These are phyloP conservation scores for Mustela nigripes DNA, from an alignment of 2,113 vertebrate genomes.

Conservation along the genomic window DNA sequence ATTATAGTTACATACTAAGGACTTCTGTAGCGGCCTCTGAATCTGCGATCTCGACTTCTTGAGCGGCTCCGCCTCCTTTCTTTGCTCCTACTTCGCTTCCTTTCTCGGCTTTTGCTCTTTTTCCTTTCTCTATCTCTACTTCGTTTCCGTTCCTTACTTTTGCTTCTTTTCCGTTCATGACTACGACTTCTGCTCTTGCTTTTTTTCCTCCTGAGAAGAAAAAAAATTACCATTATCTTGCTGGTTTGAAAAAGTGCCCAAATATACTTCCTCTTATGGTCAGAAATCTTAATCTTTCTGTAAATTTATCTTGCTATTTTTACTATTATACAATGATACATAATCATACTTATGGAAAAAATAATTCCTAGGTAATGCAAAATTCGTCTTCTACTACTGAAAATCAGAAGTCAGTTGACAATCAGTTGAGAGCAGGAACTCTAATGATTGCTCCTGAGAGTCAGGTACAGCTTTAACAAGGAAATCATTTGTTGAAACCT, in stretches of 20 bases:
- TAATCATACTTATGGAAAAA: slow-evolving; percentile 49
- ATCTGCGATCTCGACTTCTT: slow-evolving; percentile 93
- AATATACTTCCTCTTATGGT: slow-evolving; percentile 56
- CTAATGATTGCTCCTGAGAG: not conserved
- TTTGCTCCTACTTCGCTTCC: slow-evolving; percentile 93
- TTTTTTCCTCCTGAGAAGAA: slow-evolving; percentile 93
- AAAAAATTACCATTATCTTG: slow-evolving; percentile 1
- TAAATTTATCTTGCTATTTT: slow-evolving; percentile 29
- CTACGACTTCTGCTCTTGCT: slow-evolving; percentile 96
- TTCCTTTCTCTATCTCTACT: slow-evolving; percentile 93
- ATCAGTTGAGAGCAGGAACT: not conserved
- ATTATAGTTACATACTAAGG: slow-evolving; percentile 92
- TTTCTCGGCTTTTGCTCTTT: slow-evolving; percentile 94
- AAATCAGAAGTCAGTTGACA: not conserved
- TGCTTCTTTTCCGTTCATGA: slow-evolving; percentile 93
- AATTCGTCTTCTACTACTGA: slow-evolving; percentile 10
- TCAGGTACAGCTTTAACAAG: slow-evolving; percentile 44
- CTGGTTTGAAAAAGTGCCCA: not conserved
- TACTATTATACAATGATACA: not conserved
- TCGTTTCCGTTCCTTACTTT: slow-evolving; percentile 94
- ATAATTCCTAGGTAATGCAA: not conserved
- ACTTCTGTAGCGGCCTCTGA: slow-evolving; percentile 94
- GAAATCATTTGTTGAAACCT: slow-evolving; percentile 15
- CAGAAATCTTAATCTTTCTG: slow-evolving; percentile 6
- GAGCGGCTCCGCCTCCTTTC: slow-evolving; percentile 94